phyloP scores from a whole-genome alignment of 2,797 vertebrate species.

The Melanotaenia nigrans region DNA sequence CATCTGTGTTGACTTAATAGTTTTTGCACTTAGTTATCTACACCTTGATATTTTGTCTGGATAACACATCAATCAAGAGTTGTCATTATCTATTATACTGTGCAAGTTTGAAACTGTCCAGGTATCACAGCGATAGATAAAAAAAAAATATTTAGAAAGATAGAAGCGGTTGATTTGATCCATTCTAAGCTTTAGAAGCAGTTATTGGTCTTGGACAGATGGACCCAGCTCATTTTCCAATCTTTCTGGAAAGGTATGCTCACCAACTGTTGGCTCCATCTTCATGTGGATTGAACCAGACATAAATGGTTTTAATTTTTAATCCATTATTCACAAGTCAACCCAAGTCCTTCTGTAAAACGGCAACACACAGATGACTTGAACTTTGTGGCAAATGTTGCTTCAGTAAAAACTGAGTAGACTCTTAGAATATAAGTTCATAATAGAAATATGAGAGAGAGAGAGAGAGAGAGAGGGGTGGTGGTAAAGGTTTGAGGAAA shows the following conservation, averaged over 20 bases:
- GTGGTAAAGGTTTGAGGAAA: conserved; percentile 20
- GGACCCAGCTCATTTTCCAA: neutral
- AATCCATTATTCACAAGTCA: neutral
- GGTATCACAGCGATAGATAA: neutral
- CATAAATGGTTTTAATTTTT: neutral
- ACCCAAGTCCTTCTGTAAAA: neutral
- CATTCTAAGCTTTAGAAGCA: neutral
- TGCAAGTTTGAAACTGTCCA: neutral
- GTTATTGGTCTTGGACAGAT: neutral
- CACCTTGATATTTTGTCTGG: conserved; percentile 15
- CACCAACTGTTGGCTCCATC: accelerated
- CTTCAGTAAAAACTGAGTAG: neutral
- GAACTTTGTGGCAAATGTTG: neutral
- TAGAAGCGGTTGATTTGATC: neutral
- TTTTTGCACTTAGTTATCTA: conserved; percentile 11
- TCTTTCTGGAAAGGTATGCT: neutral
- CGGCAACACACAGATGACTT: neutral
- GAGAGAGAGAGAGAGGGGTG: conserved; percentile 2
- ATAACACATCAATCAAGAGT: conserved; percentile 17
- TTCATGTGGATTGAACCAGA: neutral
- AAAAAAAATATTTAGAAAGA: neutral
- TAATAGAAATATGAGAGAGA: conserved; percentile 8
- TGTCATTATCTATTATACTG: neutral
- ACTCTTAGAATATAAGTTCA: conserved; percentile 11
- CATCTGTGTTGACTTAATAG: conserved; percentile 12